Conservation (phyloP, 1,140 invertebrate species). For the Drosophila ironensis region DNA sequence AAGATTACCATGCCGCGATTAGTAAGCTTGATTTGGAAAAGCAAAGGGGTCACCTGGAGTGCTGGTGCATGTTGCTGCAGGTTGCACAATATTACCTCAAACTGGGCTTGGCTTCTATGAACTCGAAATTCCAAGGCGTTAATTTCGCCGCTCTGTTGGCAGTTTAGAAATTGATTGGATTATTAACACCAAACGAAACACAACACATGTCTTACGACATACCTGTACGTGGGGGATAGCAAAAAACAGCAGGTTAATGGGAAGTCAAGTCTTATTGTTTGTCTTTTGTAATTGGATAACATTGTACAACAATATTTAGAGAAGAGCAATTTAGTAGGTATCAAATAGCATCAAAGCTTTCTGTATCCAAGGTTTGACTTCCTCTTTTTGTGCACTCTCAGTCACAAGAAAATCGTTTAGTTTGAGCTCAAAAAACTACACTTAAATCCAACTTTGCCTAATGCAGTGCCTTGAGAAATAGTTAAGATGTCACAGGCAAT, state of each 20-base stretch:
- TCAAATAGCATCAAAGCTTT: no score
- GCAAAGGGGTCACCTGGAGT: constrained; percentile 26
- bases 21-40: constrained; percentile 15
- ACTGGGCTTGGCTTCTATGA: constrained; percentile 9
- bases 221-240: no score
- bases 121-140: neutral
- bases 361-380: no score
- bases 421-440: neutral
- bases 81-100: constrained; percentile 12
- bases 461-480: constrained; percentile 1
- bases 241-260: no score
- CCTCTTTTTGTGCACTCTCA: no score
- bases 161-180: neutral
- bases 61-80: constrained; percentile 10
- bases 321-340: no score
- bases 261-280: no score
- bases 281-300: no score
- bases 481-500: constrained; percentile 30
- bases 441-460: neutral
- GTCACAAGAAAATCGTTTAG: no score
- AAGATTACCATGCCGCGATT: constrained; percentile 66
- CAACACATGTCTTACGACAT: no score
- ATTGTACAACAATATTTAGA: no score
- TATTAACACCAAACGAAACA: no score
- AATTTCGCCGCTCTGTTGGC: neutral